Conservation (phyloP, 2,113 vertebrate species). For the Diphyllodes magnificus region DNA sequence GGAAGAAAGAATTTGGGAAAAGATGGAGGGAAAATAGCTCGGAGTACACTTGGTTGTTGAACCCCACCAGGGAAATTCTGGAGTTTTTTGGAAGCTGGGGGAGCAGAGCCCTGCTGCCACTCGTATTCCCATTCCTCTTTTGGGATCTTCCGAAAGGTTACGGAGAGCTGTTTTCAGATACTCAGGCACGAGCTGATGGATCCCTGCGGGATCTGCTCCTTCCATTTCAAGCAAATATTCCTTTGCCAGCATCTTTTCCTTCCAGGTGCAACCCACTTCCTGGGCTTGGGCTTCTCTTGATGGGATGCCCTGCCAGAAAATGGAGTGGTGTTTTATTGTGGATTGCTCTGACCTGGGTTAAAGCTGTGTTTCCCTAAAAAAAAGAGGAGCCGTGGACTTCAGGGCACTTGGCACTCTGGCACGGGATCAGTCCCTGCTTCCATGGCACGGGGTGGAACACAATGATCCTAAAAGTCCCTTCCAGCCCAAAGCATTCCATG, state of each 20-base stretch:
- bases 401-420: not conserved
- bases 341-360: not conserved
- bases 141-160: not conserved
- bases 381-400: not conserved
- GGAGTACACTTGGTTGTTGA: not conserved
- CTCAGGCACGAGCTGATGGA: not conserved
- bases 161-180: not conserved
- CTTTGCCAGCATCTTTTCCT: not conserved
- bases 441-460: not conserved
- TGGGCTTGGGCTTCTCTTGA: not conserved
- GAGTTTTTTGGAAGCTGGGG: not conserved
- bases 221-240: not conserved
- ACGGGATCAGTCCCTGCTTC: not conserved
- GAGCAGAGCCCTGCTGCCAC: not conserved
- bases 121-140: not conserved
- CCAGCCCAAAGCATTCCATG: not conserved
- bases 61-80: not conserved
- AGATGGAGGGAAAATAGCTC: not conserved
- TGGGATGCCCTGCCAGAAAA: not conserved
- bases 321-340: not conserved
- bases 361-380: not conserved
- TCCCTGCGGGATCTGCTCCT: not conserved
- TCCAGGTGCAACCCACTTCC: not conserved
- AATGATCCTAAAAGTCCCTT: not conserved
- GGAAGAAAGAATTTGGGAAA: not conserved